These are phyloP conservation scores for Alethe castanea DNA, from an alignment of 2,113 vertebrate genomes.

Conservation along the genomic window DNA sequence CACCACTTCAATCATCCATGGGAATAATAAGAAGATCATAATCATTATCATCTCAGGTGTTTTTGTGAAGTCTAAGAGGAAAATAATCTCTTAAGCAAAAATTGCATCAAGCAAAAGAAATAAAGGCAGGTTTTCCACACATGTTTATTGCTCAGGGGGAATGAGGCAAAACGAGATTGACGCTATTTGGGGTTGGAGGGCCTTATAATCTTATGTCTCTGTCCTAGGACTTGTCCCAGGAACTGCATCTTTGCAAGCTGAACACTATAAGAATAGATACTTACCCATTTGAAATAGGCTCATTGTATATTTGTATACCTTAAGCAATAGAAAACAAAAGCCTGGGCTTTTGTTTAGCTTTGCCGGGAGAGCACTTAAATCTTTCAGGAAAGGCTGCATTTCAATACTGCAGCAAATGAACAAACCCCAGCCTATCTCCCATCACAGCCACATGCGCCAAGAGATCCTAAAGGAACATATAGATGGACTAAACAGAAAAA, in stretches of 20 bases:
- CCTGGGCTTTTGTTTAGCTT: not conserved
- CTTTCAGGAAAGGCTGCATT: not conserved
- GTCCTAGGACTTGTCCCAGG: not conserved
- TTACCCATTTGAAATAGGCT: not conserved
- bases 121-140: not conserved
- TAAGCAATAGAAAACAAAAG: conserved; percentile 12
- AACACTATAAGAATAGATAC: not conserved
- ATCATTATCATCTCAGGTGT: not conserved
- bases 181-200: not conserved
- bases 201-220: not conserved
- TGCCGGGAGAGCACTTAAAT: not conserved
- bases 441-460: not conserved
- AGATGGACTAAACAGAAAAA: not conserved
- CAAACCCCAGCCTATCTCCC: not conserved
- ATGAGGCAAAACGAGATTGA: not conserved
- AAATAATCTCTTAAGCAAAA: conserved; percentile 5
- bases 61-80: not conserved
- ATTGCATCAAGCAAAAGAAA: not conserved
- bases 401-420: not conserved
- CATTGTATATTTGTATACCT: not conserved
- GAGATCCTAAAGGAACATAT: not conserved
- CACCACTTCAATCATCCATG: not conserved
- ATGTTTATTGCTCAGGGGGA: not conserved
- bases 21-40: not conserved
- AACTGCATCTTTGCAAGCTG: not conserved